A percentile compares a stretch with the other conserved stretches of the same genome.
Evolutionary conservation across 2,888 invertebrate genomes (phyloP).

Genomic region (Brachyptera putata): DNA sequence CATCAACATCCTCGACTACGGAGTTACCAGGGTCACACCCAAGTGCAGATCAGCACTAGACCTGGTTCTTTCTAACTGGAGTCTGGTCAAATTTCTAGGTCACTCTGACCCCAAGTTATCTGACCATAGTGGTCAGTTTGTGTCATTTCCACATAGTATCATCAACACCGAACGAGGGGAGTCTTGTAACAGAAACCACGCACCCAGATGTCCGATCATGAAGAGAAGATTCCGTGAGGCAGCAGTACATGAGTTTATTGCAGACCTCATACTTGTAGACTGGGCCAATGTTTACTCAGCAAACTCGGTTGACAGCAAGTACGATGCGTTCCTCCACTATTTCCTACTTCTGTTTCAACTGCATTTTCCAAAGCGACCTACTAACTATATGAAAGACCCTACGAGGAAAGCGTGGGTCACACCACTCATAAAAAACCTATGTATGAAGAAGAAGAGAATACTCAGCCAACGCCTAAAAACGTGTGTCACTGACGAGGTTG

Average conservation of each 20-base stretch:
- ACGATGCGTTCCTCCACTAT: background rate
- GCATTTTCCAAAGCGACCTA: constrained; percentile 1
- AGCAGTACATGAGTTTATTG: background rate
- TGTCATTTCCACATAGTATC: background rate
- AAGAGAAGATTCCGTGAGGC: background rate
- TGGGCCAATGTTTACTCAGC: background rate
- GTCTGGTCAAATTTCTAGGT: background rate
- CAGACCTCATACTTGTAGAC: background rate
- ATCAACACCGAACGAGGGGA: background rate
- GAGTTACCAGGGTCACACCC: constrained; percentile 3
- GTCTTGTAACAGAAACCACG: background rate
- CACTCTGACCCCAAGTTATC: too few relatives aligned
- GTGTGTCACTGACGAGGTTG: too few relatives aligned
- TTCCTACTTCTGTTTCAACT: background rate
- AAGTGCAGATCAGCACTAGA: too few relatives aligned
- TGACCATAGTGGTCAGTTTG: constrained; percentile 2
- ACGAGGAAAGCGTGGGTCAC: constrained; percentile 6
- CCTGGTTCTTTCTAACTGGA: too few relatives aligned
- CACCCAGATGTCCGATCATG: too few relatives aligned
- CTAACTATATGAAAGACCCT: background rate
- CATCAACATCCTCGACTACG: too few relatives aligned
- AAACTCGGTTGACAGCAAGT: background rate
- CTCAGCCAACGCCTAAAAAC: too few relatives aligned
- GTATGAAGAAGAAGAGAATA: too few relatives aligned
- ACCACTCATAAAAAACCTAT: background rate